Evolutionary conservation across 30 jellyfish, hydroid and myxozoan genomes (phyloP), one percentile per base, ranked within the genome.

Genomic region (Mastigias papua): DNA sequence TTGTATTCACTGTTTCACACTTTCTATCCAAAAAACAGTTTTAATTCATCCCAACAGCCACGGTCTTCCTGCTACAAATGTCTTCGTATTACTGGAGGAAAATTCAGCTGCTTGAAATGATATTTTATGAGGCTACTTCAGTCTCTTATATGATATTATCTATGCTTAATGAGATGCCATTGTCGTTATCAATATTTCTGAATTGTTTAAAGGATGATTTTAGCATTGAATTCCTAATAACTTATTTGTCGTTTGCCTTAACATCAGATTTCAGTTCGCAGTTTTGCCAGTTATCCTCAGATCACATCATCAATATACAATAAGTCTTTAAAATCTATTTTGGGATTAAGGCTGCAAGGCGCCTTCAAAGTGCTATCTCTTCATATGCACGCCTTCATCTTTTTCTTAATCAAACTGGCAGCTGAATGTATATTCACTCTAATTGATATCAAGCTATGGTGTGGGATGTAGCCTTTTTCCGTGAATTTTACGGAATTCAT

Each of bases 281-380:
- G 74, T n/a, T 37, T 27, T 34, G 16, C 49, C 6, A 22, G 42
- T 72, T 17, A 72, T 34, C 66, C 21, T 42, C 66, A n/a, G 63
- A 22, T 72, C 83, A 42, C 21, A 37, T 72, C 83, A 37, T 42
- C 34, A 27, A 72, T 42, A 2, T 51, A 0, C 83, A 72, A 72
- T 51, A 34, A 63, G 74, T 63, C 42, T 63, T 63, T 63, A 23
- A 22, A 72, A 27, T 23, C 83, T 72, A 72, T 23, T 13, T 34
- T 34, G 17, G 35, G 69, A 7, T n/a, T 19, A 2, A 27, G 37
- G 69, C 34, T 5, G 1, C 8, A 2, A 72, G 83, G 83, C 83
- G 83, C 83, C 83, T 34, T 13, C 83, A 60, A 46, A 72, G 68
- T 19, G 48, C 22, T 35, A 42, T 22, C 74, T 63, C 8, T 63